Evolutionary conservation across 92 coral and sea anemone genomes (phyloP).

Genomic region (Phenganax marumi): DNA sequence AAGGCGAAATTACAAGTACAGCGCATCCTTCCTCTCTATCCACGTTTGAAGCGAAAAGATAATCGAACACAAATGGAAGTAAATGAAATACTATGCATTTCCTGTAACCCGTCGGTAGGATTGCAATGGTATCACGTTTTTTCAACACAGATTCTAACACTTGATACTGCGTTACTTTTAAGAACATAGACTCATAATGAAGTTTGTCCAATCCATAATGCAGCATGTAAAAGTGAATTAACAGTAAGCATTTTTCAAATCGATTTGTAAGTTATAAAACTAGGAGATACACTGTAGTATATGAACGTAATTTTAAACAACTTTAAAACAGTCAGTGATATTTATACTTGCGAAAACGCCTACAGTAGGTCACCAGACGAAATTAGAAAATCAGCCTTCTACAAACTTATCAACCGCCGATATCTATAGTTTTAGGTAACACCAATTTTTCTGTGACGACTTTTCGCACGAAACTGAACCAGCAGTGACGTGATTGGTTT

Average conservation of each 20-base stretch:
- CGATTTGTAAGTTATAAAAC: not conserved
- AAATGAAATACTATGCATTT: conserved; percentile 54
- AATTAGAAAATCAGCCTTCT: too few relatives aligned
- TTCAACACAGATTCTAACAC: conserved; percentile 44
- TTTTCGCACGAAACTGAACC: too few relatives aligned
- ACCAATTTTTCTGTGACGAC: too few relatives aligned
- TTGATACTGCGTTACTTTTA: conserved; percentile 50
- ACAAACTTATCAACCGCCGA: too few relatives aligned
- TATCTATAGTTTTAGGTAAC: too few relatives aligned
- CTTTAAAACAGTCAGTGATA: too few relatives aligned
- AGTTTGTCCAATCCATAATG: conserved; percentile 17
- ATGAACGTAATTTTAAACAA: conserved; percentile 7
- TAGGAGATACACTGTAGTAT: not conserved
- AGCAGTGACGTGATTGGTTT: too few relatives aligned
- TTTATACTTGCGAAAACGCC: too few relatives aligned
- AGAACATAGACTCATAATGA: conserved; percentile 33
- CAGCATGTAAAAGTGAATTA: conserved; percentile 17
- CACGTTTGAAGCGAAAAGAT: not conserved
- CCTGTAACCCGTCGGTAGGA: conserved; percentile 58
- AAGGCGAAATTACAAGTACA: conserved; percentile 44
- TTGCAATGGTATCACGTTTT: conserved; percentile 48
- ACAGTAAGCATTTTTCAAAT: not conserved
- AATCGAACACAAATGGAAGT: conserved; percentile 49
- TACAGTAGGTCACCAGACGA: too few relatives aligned
- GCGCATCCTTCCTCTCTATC: conserved; percentile 9